Conservation (phyloP, 2,797 vertebrate genomes). For the Cyprinella venusta region DNA sequence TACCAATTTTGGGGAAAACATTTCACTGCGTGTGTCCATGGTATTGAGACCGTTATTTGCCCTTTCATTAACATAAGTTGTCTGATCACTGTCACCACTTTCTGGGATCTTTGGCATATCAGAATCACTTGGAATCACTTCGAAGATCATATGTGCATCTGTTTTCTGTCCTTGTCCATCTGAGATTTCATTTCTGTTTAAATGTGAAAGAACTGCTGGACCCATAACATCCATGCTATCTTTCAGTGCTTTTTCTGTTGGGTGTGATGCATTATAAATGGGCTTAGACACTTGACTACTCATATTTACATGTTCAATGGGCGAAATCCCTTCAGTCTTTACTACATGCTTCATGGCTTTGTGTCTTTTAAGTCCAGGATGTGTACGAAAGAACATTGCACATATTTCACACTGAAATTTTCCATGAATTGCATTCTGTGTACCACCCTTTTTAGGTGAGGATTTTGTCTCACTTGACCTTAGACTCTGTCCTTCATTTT, state of each 20-base stretch:
- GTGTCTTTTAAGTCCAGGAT: constrained; percentile 92
- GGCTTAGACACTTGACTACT: constrained; percentile 64
- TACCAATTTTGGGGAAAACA: constrained; percentile 50
- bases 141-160: constrained; percentile 64
- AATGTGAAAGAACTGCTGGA: constrained; percentile 65
- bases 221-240: constrained; percentile 59
- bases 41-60: constrained; percentile 75
- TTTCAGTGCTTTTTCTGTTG: constrained; percentile 71
- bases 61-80: constrained; percentile 62
- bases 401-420: constrained; percentile 89
- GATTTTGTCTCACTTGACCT: constrained; percentile 66
- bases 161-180: constrained; percentile 58
- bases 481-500: constrained; percentile 64
- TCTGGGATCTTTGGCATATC: constrained; percentile 53
- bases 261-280: constrained; percentile 69
- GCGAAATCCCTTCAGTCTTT: constrained; percentile 64
- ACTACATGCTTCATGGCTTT: constrained; percentile 91
- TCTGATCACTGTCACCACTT: constrained; percentile 63
- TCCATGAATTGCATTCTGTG: constrained; percentile 65
- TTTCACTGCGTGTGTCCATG: constrained; percentile 55
- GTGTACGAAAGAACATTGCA: constrained; percentile 86
- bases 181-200: constrained; percentile 65
- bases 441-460: constrained; percentile 64
- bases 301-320: constrained; percentile 59
- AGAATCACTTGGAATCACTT: constrained; percentile 69